Evolutionary conservation across 2,113 vertebrate genomes (phyloP).

Genomic region (Psephotus haematonotus): DNA sequence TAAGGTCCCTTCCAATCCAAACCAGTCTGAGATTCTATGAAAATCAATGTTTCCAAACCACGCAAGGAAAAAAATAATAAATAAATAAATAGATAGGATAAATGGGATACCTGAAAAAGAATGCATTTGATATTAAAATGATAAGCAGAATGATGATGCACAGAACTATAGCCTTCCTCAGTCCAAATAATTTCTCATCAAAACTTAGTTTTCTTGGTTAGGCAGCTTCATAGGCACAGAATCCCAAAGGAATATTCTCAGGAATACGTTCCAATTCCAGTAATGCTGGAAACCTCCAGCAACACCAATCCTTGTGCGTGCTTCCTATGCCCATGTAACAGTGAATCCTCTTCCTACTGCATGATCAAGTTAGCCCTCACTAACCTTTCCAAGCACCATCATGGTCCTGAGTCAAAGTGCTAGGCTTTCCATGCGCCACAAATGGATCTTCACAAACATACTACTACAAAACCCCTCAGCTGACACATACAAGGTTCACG

Average conservation of each 20-base stretch:
- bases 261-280: background rate
- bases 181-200: background rate
- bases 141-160: background rate
- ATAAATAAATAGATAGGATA: background rate
- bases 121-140: background rate
- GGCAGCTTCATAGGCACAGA: background rate
- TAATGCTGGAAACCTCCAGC: background rate
- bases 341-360: background rate
- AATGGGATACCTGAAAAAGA: background rate
- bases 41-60: background rate
- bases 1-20: background rate
- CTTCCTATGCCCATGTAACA: no score
- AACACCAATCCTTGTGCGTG: accelerated
- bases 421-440: background rate
- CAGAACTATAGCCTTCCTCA: background rate
- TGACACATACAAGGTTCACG: background rate
- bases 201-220: background rate
- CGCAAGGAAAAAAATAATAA: background rate
- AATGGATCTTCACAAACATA: background rate
- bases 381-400: background rate
- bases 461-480: background rate
- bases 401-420: accelerated
- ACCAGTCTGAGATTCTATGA: background rate
- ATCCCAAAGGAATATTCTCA: background rate
- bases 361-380: background rate